Base-by-base conservation (phyloP, 2,113 vertebrate genomes). In the Arvicanthis niloticus region DNA sequence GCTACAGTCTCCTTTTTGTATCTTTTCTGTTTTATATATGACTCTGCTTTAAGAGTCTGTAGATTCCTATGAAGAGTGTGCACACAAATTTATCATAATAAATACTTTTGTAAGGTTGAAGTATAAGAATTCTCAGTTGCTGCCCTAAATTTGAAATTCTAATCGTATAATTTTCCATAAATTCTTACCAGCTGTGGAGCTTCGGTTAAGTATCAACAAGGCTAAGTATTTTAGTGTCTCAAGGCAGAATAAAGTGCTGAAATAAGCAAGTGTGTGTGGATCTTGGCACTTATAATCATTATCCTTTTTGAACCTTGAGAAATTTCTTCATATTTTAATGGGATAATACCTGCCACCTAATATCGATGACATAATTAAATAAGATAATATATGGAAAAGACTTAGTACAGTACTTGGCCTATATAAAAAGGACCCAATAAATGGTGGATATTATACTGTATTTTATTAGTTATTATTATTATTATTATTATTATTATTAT, bases 81-180 rank as follows among this genome's bases (percentile, higher is more conserved):
- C 72, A 94, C 92, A 80, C 45, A 96, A 62, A 95, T 97, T 94
- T 96, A 95, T 96, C 77, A 91, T 95, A 97, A 91, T 97, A 96
- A 96, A 97, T 95, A 94, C 82, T 97, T 96, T 84, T 97, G 68
- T 96, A 97, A 96, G 95, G 68, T 94, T 95, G 92, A 96, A 96
- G 82, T 94, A 86, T 92, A 96, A 95, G 93, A 94, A 97, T 96
- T 95, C 72, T 93, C 76, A 97, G 81, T 95, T 95, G 97, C 77
- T 95, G 68, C n/a, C 91, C 91, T 95, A 91, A 96, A 97, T 96
- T 98, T 97, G 91, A 97, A 97, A 98, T 98, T 94, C 93, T 97
- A 96, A 98, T 98, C 95, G 93, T 93, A 51, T 29, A 89, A 95
- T 93, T 96, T 91, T 94, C 77, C 91, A 95, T 97, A 95, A 95